phyloP scores from a whole-genome alignment of 2,797 vertebrate genomes.

The Falco biarmicus region DNA sequence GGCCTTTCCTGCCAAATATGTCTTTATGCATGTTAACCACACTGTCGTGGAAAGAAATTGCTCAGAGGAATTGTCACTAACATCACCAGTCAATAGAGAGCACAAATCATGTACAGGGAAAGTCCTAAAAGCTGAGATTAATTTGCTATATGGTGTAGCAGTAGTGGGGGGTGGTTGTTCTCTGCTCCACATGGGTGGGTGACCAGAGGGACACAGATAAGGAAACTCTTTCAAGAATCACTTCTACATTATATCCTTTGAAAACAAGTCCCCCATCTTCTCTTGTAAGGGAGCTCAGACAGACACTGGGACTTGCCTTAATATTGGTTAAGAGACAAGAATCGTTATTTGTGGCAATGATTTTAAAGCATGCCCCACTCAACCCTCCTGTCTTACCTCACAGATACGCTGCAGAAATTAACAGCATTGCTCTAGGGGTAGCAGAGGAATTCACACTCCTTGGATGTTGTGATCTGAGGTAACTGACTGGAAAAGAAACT shows the following conservation, averaged over 20 bases:
- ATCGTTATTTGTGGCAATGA: not conserved
- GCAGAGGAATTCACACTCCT: not conserved
- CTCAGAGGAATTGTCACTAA: conserved; percentile 59
- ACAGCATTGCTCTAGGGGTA: not conserved
- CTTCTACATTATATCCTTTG: not conserved
- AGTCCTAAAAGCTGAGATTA: not conserved
- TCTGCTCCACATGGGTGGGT: not conserved
- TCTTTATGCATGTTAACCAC: conserved; percentile 74
- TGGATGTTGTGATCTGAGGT: not conserved
- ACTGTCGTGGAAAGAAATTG: conserved; percentile 49
- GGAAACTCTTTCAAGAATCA: not conserved
- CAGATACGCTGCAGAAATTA: not conserved
- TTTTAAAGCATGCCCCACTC: accelerated
- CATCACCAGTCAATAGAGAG: not conserved
- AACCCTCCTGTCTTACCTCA: not conserved
- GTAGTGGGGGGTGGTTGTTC: not conserved
- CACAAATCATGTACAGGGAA: not conserved
- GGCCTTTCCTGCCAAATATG: conserved; percentile 62
- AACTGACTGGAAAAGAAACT: not conserved
- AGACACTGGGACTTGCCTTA: not conserved
- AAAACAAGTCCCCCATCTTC: not conserved
- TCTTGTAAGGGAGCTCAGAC: not conserved
- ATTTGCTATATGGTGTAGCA: not conserved
- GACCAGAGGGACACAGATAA: not conserved
- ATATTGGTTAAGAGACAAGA: not conserved